A percentile compares a stretch with the other conserved stretches of the same genome.
Evolutionary conservation across 2,797 vertebrate genomes (phyloP).

Genomic region (Nannoperca obscura): DNA sequence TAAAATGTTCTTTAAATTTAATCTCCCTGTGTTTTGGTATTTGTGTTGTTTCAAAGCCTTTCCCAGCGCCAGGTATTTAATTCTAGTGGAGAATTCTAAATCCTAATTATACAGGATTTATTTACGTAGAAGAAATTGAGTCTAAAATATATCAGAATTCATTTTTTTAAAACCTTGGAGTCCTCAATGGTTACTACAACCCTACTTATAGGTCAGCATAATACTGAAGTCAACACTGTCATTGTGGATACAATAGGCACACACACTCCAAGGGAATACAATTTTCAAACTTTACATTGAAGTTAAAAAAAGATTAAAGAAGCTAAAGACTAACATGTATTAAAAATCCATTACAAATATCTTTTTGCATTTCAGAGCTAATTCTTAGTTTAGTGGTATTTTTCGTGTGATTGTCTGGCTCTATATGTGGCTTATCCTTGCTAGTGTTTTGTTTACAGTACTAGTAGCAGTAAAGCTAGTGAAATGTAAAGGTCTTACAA

Average conservation of each 20-base stretch:
- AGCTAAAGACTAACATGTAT: not conserved
- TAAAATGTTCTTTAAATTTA: not conserved
- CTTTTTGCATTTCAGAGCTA: not conserved
- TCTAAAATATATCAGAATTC: not conserved
- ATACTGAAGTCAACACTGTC: not conserved
- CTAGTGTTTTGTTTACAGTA: constrained; percentile 15
- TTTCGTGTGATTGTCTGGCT: not conserved
- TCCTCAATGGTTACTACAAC: not conserved
- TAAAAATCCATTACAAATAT: not conserved
- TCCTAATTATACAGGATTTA: not conserved
- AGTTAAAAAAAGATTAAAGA: not conserved
- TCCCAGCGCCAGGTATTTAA: not conserved
- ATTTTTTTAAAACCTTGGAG: not conserved
- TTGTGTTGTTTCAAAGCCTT: not conserved
- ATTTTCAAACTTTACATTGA: too few relatives aligned
- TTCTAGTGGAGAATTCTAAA: not conserved
- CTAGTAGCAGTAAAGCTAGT: constrained; percentile 5
- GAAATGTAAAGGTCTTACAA: constrained; percentile 26
- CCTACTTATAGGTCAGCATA: not conserved
- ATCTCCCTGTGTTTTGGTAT: not conserved
- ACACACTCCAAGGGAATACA: not conserved
- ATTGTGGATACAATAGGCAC: not conserved
- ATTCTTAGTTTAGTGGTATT: not conserved
- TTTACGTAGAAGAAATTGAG: not conserved
- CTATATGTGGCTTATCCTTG: not conserved